Conservation (phyloP, 2,888 invertebrate species). For the Hypomecis punctinalis region DNA sequence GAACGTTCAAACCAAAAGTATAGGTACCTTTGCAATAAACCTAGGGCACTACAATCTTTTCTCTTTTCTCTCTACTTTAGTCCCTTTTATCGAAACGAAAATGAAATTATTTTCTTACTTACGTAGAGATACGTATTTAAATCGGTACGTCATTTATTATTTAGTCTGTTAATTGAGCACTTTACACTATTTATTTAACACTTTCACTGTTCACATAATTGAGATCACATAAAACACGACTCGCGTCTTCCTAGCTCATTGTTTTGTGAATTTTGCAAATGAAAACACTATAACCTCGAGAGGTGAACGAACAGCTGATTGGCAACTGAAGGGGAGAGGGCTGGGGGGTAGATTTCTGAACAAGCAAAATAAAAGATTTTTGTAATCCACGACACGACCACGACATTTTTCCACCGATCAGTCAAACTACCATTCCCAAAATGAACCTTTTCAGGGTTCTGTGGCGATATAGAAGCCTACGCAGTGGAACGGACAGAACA, state of each 20-base stretch:
- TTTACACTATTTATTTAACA: constrained; percentile 7
- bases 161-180: background rate
- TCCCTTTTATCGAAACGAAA: background rate
- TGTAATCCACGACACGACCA: background rate
- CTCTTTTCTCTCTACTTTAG: too few species aligned
- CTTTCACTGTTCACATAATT: constrained; percentile 26
- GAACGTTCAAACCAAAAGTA: too few species aligned
- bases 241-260: constrained; percentile 15
- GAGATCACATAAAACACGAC: constrained; percentile 13
- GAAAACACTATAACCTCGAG: constrained; percentile 24
- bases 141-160: background rate
- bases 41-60: too few species aligned
- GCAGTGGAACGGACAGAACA: too few species aligned
- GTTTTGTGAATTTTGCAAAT: constrained; percentile 29
- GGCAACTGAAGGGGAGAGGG: background rate
- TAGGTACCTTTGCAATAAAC: too few species aligned
- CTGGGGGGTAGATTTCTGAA: background rate
- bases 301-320: constrained; percentile 56
- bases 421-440: too few species aligned
- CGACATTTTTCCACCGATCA: background rate
- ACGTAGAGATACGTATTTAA: background rate
- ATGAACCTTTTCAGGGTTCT: too few species aligned
- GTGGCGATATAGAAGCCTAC: too few species aligned
- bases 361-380: constrained; percentile 1
- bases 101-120: background rate